Evolutionary conservation across 2,797 vertebrate species (phyloP), one percentile per base, ranked within the genome.

Genomic region (Sebastes iracundus): DNA sequence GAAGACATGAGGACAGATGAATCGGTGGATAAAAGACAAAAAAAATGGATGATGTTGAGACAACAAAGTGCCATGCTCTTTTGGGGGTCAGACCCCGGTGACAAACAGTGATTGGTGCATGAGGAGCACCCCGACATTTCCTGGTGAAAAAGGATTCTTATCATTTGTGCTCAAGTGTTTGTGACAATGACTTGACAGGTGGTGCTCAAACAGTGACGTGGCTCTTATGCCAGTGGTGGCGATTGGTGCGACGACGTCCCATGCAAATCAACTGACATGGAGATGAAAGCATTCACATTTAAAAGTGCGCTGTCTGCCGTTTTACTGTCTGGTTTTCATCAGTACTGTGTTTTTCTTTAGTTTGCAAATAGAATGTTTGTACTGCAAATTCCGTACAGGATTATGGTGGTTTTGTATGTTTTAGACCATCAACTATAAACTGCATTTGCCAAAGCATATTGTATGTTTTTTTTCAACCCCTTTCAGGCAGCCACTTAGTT

Each of bases 241-340:
- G 85, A 91, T 88, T 79, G 83, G 83, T 90, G 87, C 76, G 84
- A 88, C 65, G 79, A 70, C 6, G 25, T 89, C 52, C 56, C 95
- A 96, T 96, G 96, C 95, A 95, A 93, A 95, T 95, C 93, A 94
- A 30, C 64, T 11, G 72, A 70, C 77, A 63, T 42, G 27, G 77
- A 79, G 52, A 85, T 35, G 61, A 66, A 79, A 77, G 85, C 80
- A 64, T 92, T 92, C 70, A 68, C 65, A 4, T 53, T 73, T 12
- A 56, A 66, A 72, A 68, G 70, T 69, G 82, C n/a, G 52, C 52
- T 27, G 65, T 59, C 79, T 76, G 68, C 23, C 77, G 83, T 52
- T 94, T 96, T 97, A 95, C 95, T 97, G 96, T 85, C 95, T 98
- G 97, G 96, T 95, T 96, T 95, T 94, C 49, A 49, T 49, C 42